phyloP scores from a whole-genome alignment of 2,888 invertebrate genomes.

The Heteromyza rotundicornis region DNA sequence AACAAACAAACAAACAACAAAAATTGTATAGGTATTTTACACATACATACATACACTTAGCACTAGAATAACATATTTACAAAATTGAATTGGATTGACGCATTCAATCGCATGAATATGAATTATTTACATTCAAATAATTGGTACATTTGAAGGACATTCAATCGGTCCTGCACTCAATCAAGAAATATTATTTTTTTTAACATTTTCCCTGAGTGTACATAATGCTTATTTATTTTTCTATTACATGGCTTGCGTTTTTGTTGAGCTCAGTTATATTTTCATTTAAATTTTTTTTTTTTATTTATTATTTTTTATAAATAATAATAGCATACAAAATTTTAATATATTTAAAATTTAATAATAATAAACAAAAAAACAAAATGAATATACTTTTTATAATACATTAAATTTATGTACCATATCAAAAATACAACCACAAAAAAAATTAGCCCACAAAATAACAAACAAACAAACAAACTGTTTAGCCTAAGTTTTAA shows the following conservation, averaged over 20 bases:
- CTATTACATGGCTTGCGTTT: conserved; percentile 57
- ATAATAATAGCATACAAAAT: too few species aligned
- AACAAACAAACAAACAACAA: conserved; percentile 2
- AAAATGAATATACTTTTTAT: conserved; percentile 46
- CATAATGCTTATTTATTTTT: conserved; percentile 29
- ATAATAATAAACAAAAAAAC: conserved; percentile 23
- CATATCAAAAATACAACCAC: conserved; percentile 10
- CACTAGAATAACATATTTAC: not conserved
- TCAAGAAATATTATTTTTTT: conserved; percentile 47
- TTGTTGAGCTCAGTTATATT: conserved; percentile 57
- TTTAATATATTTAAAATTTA: too few species aligned
- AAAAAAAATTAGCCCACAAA: not conserved
- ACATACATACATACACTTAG: not conserved
- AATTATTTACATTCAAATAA: not conserved
- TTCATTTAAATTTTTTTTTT: conserved; percentile 42
- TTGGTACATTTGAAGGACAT: conserved; percentile 18
- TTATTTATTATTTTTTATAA: too few species aligned
- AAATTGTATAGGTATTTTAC: not conserved
- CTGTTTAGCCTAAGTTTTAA: conserved; percentile 3
- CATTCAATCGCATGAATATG: not conserved
- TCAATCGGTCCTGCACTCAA: conserved; percentile 27
- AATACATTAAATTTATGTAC: conserved; percentile 40
- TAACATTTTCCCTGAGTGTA: conserved; percentile 22
- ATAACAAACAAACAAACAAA: not conserved
- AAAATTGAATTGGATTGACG: not conserved